Percentiles rank a stretch among this genome's conserved stretches.
Evolutionary conservation across 2,797 vertebrate species (phyloP).

Genomic region (Columba guinea): DNA sequence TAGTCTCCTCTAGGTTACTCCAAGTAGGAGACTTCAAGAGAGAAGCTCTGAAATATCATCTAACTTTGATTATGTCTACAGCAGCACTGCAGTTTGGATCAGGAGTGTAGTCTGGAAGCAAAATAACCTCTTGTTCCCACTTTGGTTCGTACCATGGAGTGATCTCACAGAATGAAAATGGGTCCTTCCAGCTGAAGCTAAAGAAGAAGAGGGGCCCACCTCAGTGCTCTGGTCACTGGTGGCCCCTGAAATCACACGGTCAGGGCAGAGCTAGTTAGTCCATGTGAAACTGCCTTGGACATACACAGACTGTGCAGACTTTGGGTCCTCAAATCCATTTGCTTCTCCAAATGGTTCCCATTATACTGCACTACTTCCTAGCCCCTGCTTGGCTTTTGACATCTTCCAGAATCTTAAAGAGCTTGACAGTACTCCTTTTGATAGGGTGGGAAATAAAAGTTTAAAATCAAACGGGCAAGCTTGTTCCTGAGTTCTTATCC

Average conservation of each 20-base stretch:
- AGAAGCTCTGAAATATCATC: neutral
- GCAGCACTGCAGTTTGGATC: neutral
- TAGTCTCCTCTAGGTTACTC: neutral
- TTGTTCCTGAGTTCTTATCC: neutral
- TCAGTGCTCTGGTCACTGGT: rapidly evolving
- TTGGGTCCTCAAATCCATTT: neutral
- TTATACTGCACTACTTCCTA: neutral
- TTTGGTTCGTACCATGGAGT: rapidly evolving
- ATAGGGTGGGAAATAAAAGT: neutral
- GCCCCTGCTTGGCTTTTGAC: neutral
- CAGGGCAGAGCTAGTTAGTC: neutral
- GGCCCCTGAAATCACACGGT: neutral
- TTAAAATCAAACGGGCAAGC: neutral
- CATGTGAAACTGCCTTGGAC: neutral
- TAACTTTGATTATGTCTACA: neutral
- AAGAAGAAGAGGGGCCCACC: neutral
- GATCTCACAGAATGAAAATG: neutral
- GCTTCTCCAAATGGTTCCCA: neutral
- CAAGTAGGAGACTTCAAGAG: neutral
- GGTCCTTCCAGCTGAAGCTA: neutral
- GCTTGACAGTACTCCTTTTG: neutral
- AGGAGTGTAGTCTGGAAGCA: neutral
- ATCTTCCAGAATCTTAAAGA: neutral
- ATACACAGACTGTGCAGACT: neutral
- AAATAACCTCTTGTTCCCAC: neutral